Percentiles rank a stretch among this genome's conserved stretches.
Evolutionary conservation across 1,140 invertebrate species (phyloP).

Genomic region (Steinernema khuongi): DNA sequence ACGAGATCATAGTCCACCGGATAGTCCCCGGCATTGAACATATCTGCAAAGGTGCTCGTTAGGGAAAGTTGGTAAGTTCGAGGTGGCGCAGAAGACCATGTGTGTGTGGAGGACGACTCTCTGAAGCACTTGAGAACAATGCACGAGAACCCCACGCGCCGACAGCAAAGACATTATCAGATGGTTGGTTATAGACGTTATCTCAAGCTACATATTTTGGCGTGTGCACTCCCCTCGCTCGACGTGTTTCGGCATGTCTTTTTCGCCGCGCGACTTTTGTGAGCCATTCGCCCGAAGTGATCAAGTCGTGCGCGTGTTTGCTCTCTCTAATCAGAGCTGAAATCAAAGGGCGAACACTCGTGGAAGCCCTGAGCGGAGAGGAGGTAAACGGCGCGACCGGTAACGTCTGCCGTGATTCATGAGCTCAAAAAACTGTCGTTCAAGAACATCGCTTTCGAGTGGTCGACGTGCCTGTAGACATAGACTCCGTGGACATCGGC

Average conservation of each 20-base stretch:
- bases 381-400: neutral
- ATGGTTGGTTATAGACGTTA: slow-evolving; percentile 17
- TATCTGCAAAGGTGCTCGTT: neutral
- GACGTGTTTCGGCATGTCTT: slow-evolving; percentile 12
- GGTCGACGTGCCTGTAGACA: neutral
- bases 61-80: neutral
- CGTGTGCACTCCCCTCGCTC: neutral
- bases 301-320: neutral
- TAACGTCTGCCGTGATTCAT: neutral
- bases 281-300: neutral
- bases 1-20: neutral
- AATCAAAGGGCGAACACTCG: neutral
- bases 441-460: neutral
- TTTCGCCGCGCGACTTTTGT: neutral
- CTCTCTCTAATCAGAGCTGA: neutral
- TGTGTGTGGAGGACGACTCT: neutral
- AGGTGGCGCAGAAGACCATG: neutral
- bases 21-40: neutral
- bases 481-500: neutral
- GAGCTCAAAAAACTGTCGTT: neutral
- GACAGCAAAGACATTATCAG: slow-evolving; percentile 7
- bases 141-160: slow-evolving; percentile 8
- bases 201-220: slow-evolving; percentile 17
- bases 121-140: neutral
- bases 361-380: neutral